Base-by-base conservation (phyloP, 2,113 vertebrate species). In the Lagenorhynchus albirostris region DNA sequence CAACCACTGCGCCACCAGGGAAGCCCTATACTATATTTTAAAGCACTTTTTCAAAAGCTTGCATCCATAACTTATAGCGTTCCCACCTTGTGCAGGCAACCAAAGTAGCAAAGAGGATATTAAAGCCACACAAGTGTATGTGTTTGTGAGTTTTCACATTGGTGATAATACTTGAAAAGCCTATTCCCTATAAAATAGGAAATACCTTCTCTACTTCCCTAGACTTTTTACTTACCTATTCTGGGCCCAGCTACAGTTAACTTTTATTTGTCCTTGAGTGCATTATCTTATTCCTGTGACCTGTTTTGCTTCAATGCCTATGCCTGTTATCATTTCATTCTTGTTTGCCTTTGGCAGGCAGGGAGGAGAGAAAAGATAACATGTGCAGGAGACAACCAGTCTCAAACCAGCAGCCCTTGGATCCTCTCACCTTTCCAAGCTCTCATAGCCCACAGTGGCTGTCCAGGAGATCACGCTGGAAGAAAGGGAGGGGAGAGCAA, bases 281-380 rank as follows among this genome's bases (percentile, higher is more conserved):
- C 65, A 76, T 94, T 79, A n/a, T 96, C 93, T 82, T 81, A 68
- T 80, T 93, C 65, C 91, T 73, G 26, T 96, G 94, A 94, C 97
- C 95, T 97, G 85, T 94, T 98, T 97, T 92, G 96, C 88, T 96
- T 97, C 95, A 71, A 85, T 94, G 82, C 76, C 44, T 26, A 6
- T 82, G 68, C 50, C 90, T 58, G 38, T 91, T 94, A 91, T 53
- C 83, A 31, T 81, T 89, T 93, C 73, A 31, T 73, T 95, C 77
- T 31, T 86, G 96, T 95, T 96, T 95, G 94, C 88, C 83, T 96
- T 94, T 92, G 94, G 87, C 89, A 67, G 71, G 92, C 44, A 41
- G 9, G 2, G 26, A 55, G 21, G 77, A 65, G 80, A 63, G 79
- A 47, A 85, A 65, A 95, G 88, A 63, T 82, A 95, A 79, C 47